Evolutionary conservation across 92 coral and sea anemone species (phyloP).

Genomic region (Epizoanthus rinbou): DNA sequence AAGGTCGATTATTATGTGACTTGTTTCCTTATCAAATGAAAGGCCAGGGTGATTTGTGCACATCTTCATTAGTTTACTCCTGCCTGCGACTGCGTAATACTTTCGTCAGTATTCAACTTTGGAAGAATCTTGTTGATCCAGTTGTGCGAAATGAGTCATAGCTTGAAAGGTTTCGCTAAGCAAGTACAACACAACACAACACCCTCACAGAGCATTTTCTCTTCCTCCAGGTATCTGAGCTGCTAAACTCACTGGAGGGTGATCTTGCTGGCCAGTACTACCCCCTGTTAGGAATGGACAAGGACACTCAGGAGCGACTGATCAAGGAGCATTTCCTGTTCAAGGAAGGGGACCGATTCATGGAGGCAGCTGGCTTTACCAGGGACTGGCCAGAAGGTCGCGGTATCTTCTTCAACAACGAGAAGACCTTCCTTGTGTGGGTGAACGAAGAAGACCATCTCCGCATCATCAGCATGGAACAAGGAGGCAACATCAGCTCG

Average conservation of each 20-base stretch:
- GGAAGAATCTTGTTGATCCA: no score
- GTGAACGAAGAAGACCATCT: constrained; percentile 95
- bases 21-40: no score
- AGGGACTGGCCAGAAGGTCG: constrained; percentile 93
- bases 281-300: constrained; percentile 93
- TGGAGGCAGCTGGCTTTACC: constrained; percentile 85
- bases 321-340: constrained; percentile 91
- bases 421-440: constrained; percentile 94
- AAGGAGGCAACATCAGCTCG: constrained; percentile 87
- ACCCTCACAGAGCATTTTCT: background rate
- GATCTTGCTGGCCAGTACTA: constrained; percentile 86
- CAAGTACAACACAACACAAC: background rate
- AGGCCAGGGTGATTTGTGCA: no score
- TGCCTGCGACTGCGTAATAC: no score
- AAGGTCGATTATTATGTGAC: no score
- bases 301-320: constrained; percentile 72
- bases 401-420: constrained; percentile 91
- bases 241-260: constrained; percentile 75
- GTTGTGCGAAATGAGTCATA: background rate
- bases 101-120: no score
- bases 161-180: constrained; percentile 4
- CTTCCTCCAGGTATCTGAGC: constrained; percentile 64
- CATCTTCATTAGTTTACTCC: no score
- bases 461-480: constrained; percentile 95
- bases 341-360: constrained; percentile 89